Evolutionary conservation across 2,113 vertebrate genomes (phyloP).

Genomic region (Calyptomena viridis): DNA sequence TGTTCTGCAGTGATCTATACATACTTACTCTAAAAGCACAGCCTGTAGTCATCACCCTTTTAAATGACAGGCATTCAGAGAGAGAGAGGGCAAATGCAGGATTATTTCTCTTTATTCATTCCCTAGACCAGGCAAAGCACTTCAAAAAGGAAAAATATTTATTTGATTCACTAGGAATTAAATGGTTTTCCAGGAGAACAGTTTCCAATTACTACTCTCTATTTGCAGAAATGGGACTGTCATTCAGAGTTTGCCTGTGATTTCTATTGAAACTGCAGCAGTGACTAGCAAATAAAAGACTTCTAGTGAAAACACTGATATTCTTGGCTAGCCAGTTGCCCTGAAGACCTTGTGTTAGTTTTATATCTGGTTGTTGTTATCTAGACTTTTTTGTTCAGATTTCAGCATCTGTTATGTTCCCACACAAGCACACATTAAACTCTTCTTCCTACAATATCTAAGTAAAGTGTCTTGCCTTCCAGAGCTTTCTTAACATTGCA

Average conservation of each 20-base stretch:
- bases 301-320: background rate
- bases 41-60: background rate
- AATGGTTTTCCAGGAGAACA: conserved; percentile 11
- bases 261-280: background rate
- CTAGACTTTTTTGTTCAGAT: background rate
- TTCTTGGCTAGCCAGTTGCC: background rate
- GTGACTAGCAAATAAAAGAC: background rate
- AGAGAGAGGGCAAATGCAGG: background rate
- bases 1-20: background rate
- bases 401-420: background rate
- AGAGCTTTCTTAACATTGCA: background rate
- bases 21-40: background rate
- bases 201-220: conserved; percentile 2
- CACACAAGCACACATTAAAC: background rate
- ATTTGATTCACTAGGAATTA: background rate
- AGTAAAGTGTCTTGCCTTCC: background rate
- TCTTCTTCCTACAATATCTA: background rate
- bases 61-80: background rate
- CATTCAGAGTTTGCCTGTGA: background rate
- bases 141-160: background rate
- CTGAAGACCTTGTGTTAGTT: background rate
- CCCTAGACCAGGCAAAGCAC: background rate
- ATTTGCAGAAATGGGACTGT: background rate
- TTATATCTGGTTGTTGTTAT: background rate
- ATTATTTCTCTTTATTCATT: background rate